Conservation (phyloP, 92 coral and sea anemone genomes). For the Bergia sp. region DNA sequence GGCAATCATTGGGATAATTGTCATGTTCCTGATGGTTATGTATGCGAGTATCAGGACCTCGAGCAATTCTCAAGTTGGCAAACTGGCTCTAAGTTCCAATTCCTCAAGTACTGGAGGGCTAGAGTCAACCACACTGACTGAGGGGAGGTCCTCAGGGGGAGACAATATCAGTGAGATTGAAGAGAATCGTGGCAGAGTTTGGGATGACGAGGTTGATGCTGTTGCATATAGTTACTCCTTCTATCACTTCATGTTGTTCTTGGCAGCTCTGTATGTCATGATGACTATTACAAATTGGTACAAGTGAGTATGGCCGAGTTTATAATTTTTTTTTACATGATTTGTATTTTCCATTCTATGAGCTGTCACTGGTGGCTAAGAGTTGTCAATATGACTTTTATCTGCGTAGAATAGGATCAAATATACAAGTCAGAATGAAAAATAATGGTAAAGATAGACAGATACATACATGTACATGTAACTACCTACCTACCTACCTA, state of each 20-base stretch:
- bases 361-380: too few species aligned
- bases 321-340: background rate
- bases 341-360: too few species aligned
- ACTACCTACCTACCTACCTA: too few species aligned
- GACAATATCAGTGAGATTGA: slow-evolving; percentile 72
- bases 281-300: slow-evolving; percentile 94
- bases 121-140: slow-evolving; percentile 68
- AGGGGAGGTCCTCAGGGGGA: slow-evolving; percentile 39
- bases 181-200: slow-evolving; percentile 60
- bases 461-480: too few species aligned
- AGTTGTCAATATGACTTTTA: too few species aligned
- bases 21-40: slow-evolving; percentile 86
- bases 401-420: too few species aligned
- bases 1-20: slow-evolving; percentile 73
- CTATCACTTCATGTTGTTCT: slow-evolving; percentile 79
- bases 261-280: slow-evolving; percentile 85
- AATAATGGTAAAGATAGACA: too few species aligned
- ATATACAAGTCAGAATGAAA: too few species aligned
- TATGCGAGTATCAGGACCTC: slow-evolving; percentile 82
- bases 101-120: slow-evolving; percentile 42
- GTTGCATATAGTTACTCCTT: slow-evolving; percentile 90
- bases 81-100: slow-evolving; percentile 53
- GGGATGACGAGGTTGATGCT: slow-evolving; percentile 74
- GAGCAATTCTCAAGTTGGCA: slow-evolving; percentile 84
- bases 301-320: slow-evolving; percentile 61